phyloP scores from a whole-genome alignment of 2,797 vertebrate species.

The Spizella passerina region DNA sequence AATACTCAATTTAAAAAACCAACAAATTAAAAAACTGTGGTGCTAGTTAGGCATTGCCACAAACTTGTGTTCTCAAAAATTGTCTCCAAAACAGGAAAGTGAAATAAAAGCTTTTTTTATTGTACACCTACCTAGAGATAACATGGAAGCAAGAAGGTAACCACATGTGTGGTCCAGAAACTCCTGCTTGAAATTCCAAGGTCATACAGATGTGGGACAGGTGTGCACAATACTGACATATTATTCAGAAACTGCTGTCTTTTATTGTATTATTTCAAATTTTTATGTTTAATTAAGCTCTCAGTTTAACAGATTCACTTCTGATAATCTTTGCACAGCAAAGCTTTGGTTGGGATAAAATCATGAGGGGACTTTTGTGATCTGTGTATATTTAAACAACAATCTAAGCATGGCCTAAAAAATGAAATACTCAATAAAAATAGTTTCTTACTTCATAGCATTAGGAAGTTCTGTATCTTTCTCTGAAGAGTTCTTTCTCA shows the following conservation, averaged over 20 bases:
- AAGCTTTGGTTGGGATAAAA: neutral
- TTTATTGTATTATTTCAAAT: neutral
- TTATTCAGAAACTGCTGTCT: neutral
- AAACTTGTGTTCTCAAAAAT: neutral
- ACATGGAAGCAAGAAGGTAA: neutral
- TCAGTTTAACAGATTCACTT: neutral
- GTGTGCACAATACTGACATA: neutral
- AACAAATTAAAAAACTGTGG: neutral
- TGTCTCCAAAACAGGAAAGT: neutral
- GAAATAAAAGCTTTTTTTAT: neutral
- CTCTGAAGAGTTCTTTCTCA: conserved; percentile 87
- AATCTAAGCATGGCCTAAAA: neutral
- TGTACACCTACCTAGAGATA: neutral
- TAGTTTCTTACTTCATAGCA: conserved; percentile 82
- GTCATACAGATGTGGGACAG: neutral
- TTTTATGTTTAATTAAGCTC: neutral
- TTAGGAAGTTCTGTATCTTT: conserved; percentile 84
- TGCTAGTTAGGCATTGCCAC: neutral
- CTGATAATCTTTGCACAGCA: neutral
- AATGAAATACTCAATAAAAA: neutral
- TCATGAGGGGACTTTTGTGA: neutral
- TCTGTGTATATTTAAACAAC: neutral
- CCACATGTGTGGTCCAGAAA: neutral
- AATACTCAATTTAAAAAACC: neutral
- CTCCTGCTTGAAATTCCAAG: neutral